Base-by-base conservation (phyloP, 2,888 invertebrate species). In the Mythimna lalbum region DNA sequence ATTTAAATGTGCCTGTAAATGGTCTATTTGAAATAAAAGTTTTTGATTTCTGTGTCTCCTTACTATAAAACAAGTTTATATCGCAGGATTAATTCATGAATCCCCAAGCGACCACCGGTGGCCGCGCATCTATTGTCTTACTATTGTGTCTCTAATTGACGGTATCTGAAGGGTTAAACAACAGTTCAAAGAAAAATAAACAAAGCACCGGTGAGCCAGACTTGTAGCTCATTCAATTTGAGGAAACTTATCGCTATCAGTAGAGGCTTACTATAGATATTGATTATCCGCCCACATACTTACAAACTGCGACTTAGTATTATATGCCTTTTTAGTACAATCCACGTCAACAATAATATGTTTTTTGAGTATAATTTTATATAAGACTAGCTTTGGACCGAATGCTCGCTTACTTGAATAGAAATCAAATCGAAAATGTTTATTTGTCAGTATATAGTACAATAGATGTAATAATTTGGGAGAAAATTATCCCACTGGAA, bases 161-260 rank as follows among this genome's bases (percentile, higher is more conserved):
- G n/a, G n/a, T n/a, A n/a, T n/a, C n/a, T n/a, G n/a, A n/a, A n/a
- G n/a, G n/a, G n/a, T n/a, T n/a, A n/a, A n/a, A n/a, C 9, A 50
- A 55, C n/a, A 55, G 21, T 53, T 36, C 27, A 36, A 59, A 21
- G 50, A 49, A 60, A 73, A 59, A n/a, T 55, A 53, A 59, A 49
- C n/a, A 33, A 69, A 39, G 6, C 4, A 49, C 4, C 2, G 1
- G 1, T 17, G n/a, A 27, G 9, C 23, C 52, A 63, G 17, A 43
- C 17, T 55, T 17, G 33, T 33, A 19, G 47, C 17, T 61, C 49
- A 43, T 72, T 1, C 1, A 23, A 50, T 21, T 59, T 27, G 19
- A 73, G n/a, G 33, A 73, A 62, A 47, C n/a, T 36, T 59, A 50
- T 60, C 53, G 73, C 50, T 63, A 73, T 55, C 64, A 36, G 10